Evolutionary conservation across 1,140 invertebrate species (phyloP), one percentile per base, ranked within the genome.

Genomic region (Ceratosolen solmsi): DNA sequence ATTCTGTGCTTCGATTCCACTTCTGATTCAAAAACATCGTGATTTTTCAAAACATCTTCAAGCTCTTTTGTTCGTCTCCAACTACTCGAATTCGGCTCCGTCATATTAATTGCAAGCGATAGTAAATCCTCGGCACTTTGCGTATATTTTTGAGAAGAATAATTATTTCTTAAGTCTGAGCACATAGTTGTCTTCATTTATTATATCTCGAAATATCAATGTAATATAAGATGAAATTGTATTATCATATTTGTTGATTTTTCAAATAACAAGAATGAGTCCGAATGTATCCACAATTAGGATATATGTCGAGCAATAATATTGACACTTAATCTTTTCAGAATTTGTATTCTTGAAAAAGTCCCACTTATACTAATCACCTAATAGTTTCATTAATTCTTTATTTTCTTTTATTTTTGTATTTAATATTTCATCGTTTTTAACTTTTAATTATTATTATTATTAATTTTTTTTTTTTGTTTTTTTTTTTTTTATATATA

Each of bases 1-100:
- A 77, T 49, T 65, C 58, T 51, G 27, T 33, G 56, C 49, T 77
- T 49, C 7, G 56, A 77, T 63, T 77, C 49, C 9, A 27, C 20
- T 30, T 36, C 60, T 1, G 30, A 11, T 38, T 79, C 65, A 38
- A 51, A 79, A 36, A 70, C 51, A 79, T 70, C 17, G 22, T 51
- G 49, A 17, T 8, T 27, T 36, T 13, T 36, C 27, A 79, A 25
- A 11, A 30, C 36, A 4, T 38, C 11, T 54, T 13, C 5, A 33
- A 78, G 46, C 11, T 68, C 63, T 7, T 38, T 56, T 2, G 22
- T 70, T 36, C 7, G 46, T 17, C 17, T 30, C 15, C 38, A 9
- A 49, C 49, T 9, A 25, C 25, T 27, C 11, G 22, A 46, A 0
- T 15, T 54, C 1, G 33, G 8, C 33, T 58, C 73, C 36, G 30